A percentile compares a stretch with the other conserved stretches of the same genome.
phyloP scores from a whole-genome alignment of 2,888 invertebrate genomes.

The Cataglyphis altisquamis region DNA sequence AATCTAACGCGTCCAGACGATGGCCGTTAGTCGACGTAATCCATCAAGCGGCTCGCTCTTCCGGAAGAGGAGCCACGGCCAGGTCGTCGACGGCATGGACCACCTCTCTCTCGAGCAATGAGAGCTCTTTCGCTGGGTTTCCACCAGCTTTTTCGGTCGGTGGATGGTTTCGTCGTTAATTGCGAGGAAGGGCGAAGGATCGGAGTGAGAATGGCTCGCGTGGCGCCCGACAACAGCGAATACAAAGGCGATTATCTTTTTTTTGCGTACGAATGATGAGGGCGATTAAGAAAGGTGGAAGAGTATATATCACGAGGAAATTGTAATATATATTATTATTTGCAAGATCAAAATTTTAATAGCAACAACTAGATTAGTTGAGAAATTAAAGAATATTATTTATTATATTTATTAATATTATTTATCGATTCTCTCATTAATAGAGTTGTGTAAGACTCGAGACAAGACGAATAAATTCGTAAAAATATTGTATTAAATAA shows the following conservation, averaged over 20 bases:
- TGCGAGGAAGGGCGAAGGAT: constrained; percentile 37
- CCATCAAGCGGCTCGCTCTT: constrained; percentile 53
- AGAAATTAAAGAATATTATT: too few relatives aligned
- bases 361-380: not conserved
- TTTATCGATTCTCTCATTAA: too few relatives aligned
- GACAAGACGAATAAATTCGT: too few relatives aligned
- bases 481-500: too few relatives aligned
- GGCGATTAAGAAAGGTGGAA: not conserved
- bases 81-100: constrained; percentile 52
- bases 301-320: not conserved
- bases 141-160: constrained; percentile 51
- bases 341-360: not conserved
- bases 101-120: constrained; percentile 32
- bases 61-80: constrained; percentile 52
- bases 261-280: not conserved
- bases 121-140: constrained; percentile 48
- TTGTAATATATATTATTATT: not conserved
- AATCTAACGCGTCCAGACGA: constrained; percentile 56
- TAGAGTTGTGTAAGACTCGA: too few relatives aligned
- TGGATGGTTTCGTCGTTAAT: constrained; percentile 51
- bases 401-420: too few relatives aligned
- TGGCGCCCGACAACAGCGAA: constrained; percentile 18
- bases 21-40: constrained; percentile 56
- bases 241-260: not conserved
- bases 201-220: constrained; percentile 39